Base-by-base conservation (phyloP, 2,113 vertebrate species). In the Scomber japonicus region DNA sequence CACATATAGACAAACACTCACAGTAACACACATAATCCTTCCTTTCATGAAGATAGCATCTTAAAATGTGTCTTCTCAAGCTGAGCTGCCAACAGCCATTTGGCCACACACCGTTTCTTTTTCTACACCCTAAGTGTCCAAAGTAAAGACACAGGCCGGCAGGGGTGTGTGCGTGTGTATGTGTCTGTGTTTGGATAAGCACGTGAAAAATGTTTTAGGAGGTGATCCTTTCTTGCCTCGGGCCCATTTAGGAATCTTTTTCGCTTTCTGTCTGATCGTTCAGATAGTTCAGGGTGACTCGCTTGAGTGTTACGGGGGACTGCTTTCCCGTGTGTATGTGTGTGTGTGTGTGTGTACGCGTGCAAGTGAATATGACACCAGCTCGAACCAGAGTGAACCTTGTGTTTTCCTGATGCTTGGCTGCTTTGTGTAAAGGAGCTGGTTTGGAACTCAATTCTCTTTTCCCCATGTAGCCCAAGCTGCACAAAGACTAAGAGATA, bases 281-380 rank as follows among this genome's bases (percentile, higher is more conserved):
- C 74, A 94, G 94, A 94, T 94, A 94, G 94, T 94, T 95, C 92
- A 84, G 93, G 91, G 88, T 94, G 93, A 94, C 83, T 91, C 65
- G 86, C 86, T 86, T 91, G 89, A 93, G 91, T 94, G 91, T 92
- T 92, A 83, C 75, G 88, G 90, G 77, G 88, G 82, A 90, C 79
- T 87, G 85, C 82, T 64, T 83, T 78, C 71, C 55, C 67, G 45
- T 84, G 78, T 75, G 46, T 74, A 75, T 82, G 75, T 78, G 57
- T 82, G 57, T 85, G 45, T 27, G 24, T 27, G 24, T 27, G 24
- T 27, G 24, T 27, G 24, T 27, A 27, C 24, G 69, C 81, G 82
- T 75, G 64, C 71, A 54, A 81, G 67, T 72, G 82, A 93, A 93
- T 84, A 81, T 61, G 91, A 92, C 85, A 93, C 89, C 88, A 69